phyloP scores from a whole-genome alignment of 2,113 vertebrate species.

The Osmerus mordax region DNA sequence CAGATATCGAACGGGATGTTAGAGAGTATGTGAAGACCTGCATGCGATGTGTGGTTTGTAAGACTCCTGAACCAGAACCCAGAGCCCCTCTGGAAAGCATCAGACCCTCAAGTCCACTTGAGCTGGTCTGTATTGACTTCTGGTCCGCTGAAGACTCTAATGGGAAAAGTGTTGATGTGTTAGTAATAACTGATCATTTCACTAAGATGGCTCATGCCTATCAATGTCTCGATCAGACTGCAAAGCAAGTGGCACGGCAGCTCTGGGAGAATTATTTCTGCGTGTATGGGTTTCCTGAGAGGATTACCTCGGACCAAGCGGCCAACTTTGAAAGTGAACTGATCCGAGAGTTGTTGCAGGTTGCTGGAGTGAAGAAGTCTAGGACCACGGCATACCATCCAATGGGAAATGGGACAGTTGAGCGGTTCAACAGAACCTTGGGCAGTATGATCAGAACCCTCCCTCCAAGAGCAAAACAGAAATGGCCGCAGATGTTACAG shows the following conservation, averaged over 20 bases:
- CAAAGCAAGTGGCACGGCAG: constrained; percentile 16
- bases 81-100: constrained; percentile 19
- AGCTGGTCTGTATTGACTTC: constrained; percentile 20
- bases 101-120: constrained; percentile 6
- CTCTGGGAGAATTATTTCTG: constrained; percentile 5
- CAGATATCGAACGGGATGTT: constrained; percentile 13
- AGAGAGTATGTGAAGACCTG: constrained; percentile 23
- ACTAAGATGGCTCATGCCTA: constrained; percentile 12
- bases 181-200: constrained; percentile 3
- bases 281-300: constrained; percentile 9
- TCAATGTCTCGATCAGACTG: not conserved
- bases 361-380: too few species aligned
- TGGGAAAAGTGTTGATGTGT: constrained; percentile 6
- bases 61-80: constrained; percentile 1
- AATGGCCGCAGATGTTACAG: too few species aligned
- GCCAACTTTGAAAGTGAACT: too few species aligned
- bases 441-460: too few species aligned
- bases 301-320: not conserved
- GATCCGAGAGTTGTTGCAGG: too few species aligned
- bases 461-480: too few species aligned
- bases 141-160: constrained; percentile 5
- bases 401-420: too few species aligned
- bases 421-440: too few species aligned
- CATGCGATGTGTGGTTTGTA: constrained; percentile 13
- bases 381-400: too few species aligned